Base-by-base conservation (phyloP, 1,140 invertebrate genomes). In the Trachymyrmex cornetzi region DNA sequence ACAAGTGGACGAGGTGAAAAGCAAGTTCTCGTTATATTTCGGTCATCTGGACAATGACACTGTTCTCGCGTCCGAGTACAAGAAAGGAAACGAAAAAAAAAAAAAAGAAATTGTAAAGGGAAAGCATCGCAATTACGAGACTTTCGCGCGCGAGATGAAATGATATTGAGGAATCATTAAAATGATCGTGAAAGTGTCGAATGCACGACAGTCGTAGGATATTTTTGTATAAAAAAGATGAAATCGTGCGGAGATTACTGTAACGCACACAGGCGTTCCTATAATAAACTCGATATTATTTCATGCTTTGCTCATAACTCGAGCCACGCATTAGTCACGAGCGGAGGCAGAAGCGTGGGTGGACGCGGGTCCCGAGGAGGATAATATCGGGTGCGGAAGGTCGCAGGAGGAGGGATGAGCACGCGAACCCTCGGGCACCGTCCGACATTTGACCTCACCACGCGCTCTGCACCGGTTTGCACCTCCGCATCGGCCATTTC, bases 361-460 rank as follows among this genome's bases (percentile, higher is more conserved):
- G 89, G 88, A 89, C 87, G 50, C 55, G 80, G 59, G 61, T 61
- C 55, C 89, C 72, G 74, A 30, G 80, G 50, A 82, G 87, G 86
- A 87, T 87, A 81, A 81, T 89, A 61, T 63, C 80, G 34, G 57
- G 69, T 24, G 75, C 82, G 75, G 63, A 80, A 87, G 85, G 86
- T 79, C 12, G 75, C 79, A 86, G 87, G 81, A 90, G 87, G 61
- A 87, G 89, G 89, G 85, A 92, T 93, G 91, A 90, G 94, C 94
- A 95, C 94, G 94, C 94, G 94, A 95, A 91, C 94, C 93, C 92
- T 92, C 92, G 93, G 92, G 94, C 94, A 93, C 90, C 92, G 92
- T 93, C 93, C 93, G 94, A 95, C 94, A 94, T 94, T 94, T 94
- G 94, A 95, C 94, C 94, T 90, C 87, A 94, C 93, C 94, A 93